Conservation (phyloP, 1,140 invertebrate genomes). For the Panagrolaimus sp. region DNA sequence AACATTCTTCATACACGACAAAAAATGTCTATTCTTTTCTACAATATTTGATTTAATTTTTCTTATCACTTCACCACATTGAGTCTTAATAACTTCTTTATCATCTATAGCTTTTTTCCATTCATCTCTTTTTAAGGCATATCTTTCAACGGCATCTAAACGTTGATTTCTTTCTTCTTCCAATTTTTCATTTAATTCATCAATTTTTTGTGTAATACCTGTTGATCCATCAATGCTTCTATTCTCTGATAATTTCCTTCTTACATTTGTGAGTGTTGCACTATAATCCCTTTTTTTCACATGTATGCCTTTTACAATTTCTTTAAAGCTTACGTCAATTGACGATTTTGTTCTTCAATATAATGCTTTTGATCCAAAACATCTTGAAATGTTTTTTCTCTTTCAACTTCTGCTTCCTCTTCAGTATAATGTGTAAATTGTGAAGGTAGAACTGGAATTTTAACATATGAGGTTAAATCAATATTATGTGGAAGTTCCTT, state of each 20-base stretch:
- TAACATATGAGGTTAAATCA: slow-evolving; percentile 2
- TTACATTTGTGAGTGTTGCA: not conserved
- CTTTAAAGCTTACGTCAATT: not conserved
- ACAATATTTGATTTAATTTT: too few species aligned
- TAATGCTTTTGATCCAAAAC: slow-evolving; percentile 9
- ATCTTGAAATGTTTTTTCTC: slow-evolving; percentile 1
- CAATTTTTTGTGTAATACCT: not conserved
- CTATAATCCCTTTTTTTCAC: not conserved
- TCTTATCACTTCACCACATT: too few species aligned
- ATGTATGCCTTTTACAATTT: not conserved
- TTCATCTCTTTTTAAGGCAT: not conserved
- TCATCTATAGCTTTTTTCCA: not conserved
- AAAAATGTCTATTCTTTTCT: too few species aligned
- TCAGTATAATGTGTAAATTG: slow-evolving; percentile 7
- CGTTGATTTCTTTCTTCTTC: slow-evolving; percentile 7
- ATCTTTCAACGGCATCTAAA: not conserved
- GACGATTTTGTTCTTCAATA: slow-evolving; percentile 2
- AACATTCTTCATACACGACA: too few species aligned
- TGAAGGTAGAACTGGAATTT: not conserved
- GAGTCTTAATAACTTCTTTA: too few species aligned
- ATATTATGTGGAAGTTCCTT: not conserved
- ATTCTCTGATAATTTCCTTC: not conserved
- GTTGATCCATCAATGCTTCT: not conserved
- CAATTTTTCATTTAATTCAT: slow-evolving; percentile 3
- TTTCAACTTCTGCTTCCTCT: slow-evolving; percentile 9